phyloP scores from a whole-genome alignment of 2,113 vertebrate species.

The Melozone crissalis region DNA sequence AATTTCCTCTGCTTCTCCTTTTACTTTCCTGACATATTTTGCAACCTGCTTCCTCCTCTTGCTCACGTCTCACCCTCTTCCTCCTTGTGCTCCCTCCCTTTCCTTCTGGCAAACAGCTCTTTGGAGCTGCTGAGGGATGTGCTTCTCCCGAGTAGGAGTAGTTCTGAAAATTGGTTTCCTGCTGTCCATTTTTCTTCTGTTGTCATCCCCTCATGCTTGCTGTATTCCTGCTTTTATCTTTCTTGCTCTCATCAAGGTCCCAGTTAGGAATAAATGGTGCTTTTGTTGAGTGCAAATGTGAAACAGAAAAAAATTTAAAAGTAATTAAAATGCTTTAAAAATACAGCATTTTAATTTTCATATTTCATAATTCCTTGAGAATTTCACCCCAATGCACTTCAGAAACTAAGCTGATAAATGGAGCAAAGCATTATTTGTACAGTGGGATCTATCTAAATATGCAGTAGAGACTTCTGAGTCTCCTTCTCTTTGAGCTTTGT shows the following conservation, averaged over 20 bases:
- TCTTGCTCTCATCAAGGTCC: background rate
- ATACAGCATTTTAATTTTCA: background rate
- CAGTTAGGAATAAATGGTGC: background rate
- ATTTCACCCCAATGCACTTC: background rate
- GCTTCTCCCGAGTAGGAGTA: background rate
- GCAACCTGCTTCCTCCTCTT: background rate
- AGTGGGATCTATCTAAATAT: background rate
- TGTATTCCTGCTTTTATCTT: background rate
- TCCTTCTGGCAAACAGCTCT: background rate
- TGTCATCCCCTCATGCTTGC: background rate
- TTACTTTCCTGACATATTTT: background rate
- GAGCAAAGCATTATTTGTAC: background rate
- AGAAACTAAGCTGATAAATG: background rate
- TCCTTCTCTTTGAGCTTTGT: background rate
- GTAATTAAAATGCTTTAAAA: background rate
- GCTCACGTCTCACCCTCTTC: background rate
- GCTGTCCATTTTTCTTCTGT: constrained; percentile 35
- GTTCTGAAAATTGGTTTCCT: constrained; percentile 38
- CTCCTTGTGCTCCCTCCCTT: background rate
- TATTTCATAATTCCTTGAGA: background rate
- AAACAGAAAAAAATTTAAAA: background rate
- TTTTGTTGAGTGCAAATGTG: background rate
- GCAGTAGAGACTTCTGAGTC: background rate
- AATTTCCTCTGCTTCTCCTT: background rate
- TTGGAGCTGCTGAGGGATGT: background rate